phyloP scores from a whole-genome alignment of 2,797 vertebrate genomes.

The Aeoliscus strigatus region DNA sequence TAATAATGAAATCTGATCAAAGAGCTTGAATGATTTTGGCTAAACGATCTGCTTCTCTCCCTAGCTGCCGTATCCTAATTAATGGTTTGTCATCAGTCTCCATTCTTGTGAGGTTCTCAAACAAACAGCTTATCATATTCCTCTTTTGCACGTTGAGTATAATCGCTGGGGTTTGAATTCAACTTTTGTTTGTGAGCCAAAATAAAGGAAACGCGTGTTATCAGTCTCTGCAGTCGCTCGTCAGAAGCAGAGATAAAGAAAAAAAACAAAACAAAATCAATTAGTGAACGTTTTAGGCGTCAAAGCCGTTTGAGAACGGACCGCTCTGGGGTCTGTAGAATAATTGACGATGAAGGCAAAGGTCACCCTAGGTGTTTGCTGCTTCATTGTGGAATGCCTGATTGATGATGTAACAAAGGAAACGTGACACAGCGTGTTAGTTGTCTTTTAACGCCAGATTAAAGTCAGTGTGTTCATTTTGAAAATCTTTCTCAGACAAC shows the following conservation, averaged over 20 bases:
- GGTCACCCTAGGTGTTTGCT: conserved; percentile 41
- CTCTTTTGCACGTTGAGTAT: conserved; percentile 27
- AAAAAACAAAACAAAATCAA: no score
- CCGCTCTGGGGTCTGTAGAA: conserved; percentile 34
- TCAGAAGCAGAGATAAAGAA: conserved; percentile 38
- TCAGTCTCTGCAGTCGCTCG: conserved; percentile 32
- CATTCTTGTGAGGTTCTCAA: conserved; percentile 60
- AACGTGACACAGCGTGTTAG: conserved; percentile 15
- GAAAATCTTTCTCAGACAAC: no score
- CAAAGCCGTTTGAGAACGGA: conserved; percentile 30
- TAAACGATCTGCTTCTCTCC: conserved; percentile 64
- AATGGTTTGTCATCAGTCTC: conserved; percentile 61
- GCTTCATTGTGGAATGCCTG: conserved; percentile 28
- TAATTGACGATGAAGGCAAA: conserved; percentile 58
- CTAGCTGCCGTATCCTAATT: conserved; percentile 64
- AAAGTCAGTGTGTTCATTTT: no score
- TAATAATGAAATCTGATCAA: conserved; percentile 64
- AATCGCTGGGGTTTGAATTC: conserved; percentile 37
- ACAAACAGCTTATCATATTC: conserved; percentile 32
- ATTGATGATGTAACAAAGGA: conserved; percentile 38
- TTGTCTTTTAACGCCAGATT: background rate
- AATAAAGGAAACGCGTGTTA: conserved; percentile 18
- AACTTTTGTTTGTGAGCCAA: conserved; percentile 34
- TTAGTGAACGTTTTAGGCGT: conserved; percentile 45
- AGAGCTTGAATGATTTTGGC: conserved; percentile 61